Evolutionary conservation across 2,797 vertebrate genomes (phyloP).

Genomic region (Pteropus rufus): DNA sequence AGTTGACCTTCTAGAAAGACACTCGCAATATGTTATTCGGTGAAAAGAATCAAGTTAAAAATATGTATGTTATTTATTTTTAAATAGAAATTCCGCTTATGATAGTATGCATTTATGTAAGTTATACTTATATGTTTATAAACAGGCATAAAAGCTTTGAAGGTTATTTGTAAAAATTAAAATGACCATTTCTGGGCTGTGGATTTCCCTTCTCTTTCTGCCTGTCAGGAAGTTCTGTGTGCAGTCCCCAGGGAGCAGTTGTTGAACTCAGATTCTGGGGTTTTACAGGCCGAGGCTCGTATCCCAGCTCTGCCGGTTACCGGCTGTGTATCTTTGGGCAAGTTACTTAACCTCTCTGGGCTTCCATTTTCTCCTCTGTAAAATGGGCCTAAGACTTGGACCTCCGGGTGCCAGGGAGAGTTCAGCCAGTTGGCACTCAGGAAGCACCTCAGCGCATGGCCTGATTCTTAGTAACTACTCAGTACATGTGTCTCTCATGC

Average conservation of each 20-base stretch:
- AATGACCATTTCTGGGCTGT: background rate
- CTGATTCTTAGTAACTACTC: background rate
- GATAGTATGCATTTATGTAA: background rate
- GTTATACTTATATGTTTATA: background rate
- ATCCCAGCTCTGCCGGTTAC: background rate
- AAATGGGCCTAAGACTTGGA: background rate
- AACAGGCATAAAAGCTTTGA: background rate
- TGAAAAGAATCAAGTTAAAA: background rate
- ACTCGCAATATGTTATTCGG: background rate
- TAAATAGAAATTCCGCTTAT: background rate
- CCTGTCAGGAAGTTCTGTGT: background rate
- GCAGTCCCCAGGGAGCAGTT: background rate
- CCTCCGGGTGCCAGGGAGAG: background rate
- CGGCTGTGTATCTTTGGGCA: background rate
- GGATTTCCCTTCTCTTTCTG: background rate
- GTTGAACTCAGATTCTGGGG: background rate
- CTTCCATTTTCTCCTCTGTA: background rate
- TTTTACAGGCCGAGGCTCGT: background rate
- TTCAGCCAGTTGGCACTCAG: background rate
- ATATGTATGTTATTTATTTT: background rate
- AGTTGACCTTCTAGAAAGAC: background rate
- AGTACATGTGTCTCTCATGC: background rate
- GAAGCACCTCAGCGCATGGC: background rate
- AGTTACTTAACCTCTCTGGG: background rate
- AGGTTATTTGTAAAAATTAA: background rate